Conservation (phyloP, 2,797 vertebrate species). For the Enteromius afrohamiltoni region DNA sequence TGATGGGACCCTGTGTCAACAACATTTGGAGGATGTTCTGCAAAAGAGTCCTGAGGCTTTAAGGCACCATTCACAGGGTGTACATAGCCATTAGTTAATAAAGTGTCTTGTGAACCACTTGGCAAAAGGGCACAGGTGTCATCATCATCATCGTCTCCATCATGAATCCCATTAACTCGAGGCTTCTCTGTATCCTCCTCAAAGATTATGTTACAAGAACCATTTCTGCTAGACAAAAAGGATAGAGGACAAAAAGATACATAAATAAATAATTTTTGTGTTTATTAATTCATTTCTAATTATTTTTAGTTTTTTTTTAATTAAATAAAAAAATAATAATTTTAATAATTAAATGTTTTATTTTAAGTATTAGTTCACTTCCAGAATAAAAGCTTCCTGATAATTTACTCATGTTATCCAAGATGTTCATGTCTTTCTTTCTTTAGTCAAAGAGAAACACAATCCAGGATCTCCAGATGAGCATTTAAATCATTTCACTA, state of each 20-base stretch:
- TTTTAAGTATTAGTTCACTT: background rate
- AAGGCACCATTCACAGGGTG: slow-evolving; percentile 93
- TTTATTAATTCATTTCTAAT: too few relatives aligned
- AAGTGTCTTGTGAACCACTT: slow-evolving; percentile 74
- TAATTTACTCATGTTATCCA: background rate
- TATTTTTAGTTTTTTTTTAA: too few relatives aligned
- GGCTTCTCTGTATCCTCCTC: slow-evolving; percentile 76
- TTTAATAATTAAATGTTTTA: background rate
- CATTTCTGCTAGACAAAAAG: slow-evolving; percentile 70
- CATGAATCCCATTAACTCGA: slow-evolving; percentile 70
- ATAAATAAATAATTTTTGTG: background rate
- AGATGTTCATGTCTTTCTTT: background rate
- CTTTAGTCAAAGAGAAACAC: too few relatives aligned
- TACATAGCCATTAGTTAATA: slow-evolving; percentile 86
- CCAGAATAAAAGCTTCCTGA: background rate
- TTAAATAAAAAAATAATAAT: too few relatives aligned
- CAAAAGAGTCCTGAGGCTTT: slow-evolving; percentile 83
- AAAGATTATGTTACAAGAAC: slow-evolving; percentile 67
- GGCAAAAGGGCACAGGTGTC: slow-evolving; percentile 64
- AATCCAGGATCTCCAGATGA: background rate
- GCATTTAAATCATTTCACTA: background rate
- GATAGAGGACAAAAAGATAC: slow-evolving; percentile 5
- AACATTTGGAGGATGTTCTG: slow-evolving; percentile 62
- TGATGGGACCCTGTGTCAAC: slow-evolving; percentile 33
- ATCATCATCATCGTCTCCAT: slow-evolving; percentile 53